Base-by-base conservation (phyloP, 2,888 invertebrate species). In the Podabrus alpinus region DNA sequence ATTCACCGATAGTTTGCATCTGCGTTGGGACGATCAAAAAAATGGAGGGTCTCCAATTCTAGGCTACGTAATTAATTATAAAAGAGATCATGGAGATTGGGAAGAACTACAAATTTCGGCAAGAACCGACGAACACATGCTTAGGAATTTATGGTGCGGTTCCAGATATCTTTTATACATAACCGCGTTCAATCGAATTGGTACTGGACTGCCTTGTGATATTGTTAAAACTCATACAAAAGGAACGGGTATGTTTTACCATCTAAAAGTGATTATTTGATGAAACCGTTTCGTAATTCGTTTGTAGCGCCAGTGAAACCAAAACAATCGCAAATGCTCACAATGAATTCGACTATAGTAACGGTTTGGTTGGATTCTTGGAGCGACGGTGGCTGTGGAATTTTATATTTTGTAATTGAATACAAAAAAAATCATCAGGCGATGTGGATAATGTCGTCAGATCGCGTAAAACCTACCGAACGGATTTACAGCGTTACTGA, bases 41-140 rank as follows among this genome's bases (percentile, higher is more conserved):
- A 94, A 95, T 82, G 95, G 95, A 1, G 95, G 95, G 10, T 95
- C 94, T 78, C 93, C 94, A 19, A 92, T 94, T 75, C 87, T 94
- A 77, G 96, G 96, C 45, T 96, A 96, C 87, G 95, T 95, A 5
- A 94, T 97, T 77, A 96, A 96, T 88, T 96, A 95, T 87, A 96
- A 96, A 85, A 90, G 95, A 13, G 95, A 96, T 82, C 94, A 94
- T 82, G 96, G 96, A 0, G 96, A 96, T 84, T 96, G 96, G 96
- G 95, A 96, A 85, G 96, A 96, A 86, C 88, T 95, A 75, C 95
- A 95, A 86, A 94, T 96, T 71, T 94, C 95, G 79, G 93, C 95
- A 9, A 93, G 94, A 77, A 93, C 93, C 7, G 93, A 93, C 76
- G 93, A 94, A 73, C 94, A 95, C 85, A 91, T 95, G 77, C 86